Evolutionary conservation across 2,797 vertebrate genomes (phyloP).

Genomic region (Tamandua tetradactyla): DNA sequence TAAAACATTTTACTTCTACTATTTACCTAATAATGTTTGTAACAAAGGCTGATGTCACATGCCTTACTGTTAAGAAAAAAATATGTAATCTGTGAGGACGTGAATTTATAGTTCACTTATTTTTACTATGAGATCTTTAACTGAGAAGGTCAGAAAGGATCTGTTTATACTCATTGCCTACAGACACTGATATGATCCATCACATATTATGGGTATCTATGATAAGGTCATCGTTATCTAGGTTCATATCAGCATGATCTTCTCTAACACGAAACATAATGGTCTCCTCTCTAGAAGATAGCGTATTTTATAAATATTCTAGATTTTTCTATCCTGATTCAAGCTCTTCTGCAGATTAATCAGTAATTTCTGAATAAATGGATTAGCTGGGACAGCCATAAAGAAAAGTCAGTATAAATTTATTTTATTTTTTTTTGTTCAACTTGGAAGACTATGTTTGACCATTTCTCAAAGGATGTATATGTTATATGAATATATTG

Average conservation of each 20-base stretch:
- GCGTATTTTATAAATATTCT: not conserved
- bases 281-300: not conserved
- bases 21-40: slow-evolving; percentile 18
- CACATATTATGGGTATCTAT: not conserved
- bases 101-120: not conserved
- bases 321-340: not conserved
- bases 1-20: not conserved
- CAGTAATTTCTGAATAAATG: slow-evolving; percentile 52
- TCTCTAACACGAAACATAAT: not conserved
- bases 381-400: not conserved
- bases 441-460: not conserved
- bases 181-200: not conserved
- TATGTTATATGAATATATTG: not conserved
- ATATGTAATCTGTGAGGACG: not conserved
- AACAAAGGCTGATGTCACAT: not conserved
- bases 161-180: not conserved
- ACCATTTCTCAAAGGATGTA: not conserved
- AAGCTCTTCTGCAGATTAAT: slow-evolving; percentile 17
- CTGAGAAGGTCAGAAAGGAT: not conserved
- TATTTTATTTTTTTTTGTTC: not conserved
- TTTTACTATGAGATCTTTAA: not conserved
- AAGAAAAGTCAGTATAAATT: not conserved
- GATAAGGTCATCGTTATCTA: not conserved
- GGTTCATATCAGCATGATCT: not conserved
- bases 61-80: not conserved